These are phyloP conservation scores for Todiramphus chloris DNA, from an alignment of 2,113 vertebrate genomes.

Conservation along the genomic window DNA sequence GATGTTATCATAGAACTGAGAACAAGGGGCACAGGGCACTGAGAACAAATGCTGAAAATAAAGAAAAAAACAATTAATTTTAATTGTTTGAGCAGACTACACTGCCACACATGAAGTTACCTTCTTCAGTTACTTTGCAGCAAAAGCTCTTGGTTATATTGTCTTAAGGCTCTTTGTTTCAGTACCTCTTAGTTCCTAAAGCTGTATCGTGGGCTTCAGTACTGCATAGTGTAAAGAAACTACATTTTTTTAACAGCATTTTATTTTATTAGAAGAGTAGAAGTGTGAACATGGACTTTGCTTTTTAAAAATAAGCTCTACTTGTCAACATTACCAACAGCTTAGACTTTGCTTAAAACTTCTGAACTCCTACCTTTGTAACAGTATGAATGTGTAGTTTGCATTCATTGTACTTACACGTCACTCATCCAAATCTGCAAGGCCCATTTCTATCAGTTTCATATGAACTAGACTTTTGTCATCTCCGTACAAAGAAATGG, in stretches of 20 bases:
- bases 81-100: background rate
- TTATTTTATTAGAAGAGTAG: background rate
- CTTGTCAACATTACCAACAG: background rate
- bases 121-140: background rate
- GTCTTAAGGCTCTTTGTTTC: background rate
- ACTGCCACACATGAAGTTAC: background rate
- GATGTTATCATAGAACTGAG: background rate
- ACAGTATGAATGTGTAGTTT: background rate
- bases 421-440: slow-evolving; percentile 80
- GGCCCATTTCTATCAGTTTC: slow-evolving; percentile 82
- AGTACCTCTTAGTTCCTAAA: background rate
- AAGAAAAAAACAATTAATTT: background rate
- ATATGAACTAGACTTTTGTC: slow-evolving; percentile 75
- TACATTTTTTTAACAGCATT: background rate
- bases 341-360: background rate
- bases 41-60: background rate
- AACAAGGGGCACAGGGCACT: background rate
- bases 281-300: background rate
- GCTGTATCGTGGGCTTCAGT: background rate
- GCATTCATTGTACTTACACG: slow-evolving; percentile 15
- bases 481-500: slow-evolving; percentile 80
- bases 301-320: background rate
- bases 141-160: background rate
- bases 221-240: fast-evolving
- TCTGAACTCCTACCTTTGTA: background rate